Conservation (phyloP, 2,888 invertebrate species). For the Ochlodes sylvanus region DNA sequence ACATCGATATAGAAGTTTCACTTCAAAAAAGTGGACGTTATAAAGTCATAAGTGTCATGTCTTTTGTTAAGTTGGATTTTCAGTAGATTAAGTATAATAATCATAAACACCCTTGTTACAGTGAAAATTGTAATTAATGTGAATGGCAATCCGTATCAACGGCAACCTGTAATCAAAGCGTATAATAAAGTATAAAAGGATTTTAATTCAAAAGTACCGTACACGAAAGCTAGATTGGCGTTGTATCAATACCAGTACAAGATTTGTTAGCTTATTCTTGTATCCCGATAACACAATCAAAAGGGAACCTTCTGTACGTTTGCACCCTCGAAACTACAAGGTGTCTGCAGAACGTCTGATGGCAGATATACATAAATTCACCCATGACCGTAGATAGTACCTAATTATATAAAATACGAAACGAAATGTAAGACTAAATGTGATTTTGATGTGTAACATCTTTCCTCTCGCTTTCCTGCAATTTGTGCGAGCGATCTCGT, state of each 20-base stretch:
- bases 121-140: constrained; percentile 55
- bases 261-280: constrained; percentile 54
- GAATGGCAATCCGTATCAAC: constrained; percentile 54
- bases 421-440: constrained; percentile 16
- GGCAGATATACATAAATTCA: constrained; percentile 50
- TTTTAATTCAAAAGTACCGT: constrained; percentile 44
- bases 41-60: too few species aligned
- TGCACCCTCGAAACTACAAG: constrained; percentile 57
- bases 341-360: constrained; percentile 47
- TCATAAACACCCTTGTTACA: constrained; percentile 42
- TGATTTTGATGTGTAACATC: too few species aligned
- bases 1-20: too few species aligned
- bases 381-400: constrained; percentile 22
- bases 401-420: background rate
- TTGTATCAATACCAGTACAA: constrained; percentile 62
- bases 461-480: too few species aligned
- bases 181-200: constrained; percentile 56
- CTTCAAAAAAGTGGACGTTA: too few species aligned
- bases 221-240: constrained; percentile 57
- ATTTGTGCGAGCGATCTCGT: too few species aligned
- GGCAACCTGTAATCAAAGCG: too few species aligned
- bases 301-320: constrained; percentile 56
- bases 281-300: constrained; percentile 53
- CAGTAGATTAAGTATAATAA: background rate
- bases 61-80: too few species aligned